Evolutionary conservation across 2,888 invertebrate genomes (phyloP), one percentile per base, ranked within the genome.

Genomic region (Microctonus brassicae): DNA sequence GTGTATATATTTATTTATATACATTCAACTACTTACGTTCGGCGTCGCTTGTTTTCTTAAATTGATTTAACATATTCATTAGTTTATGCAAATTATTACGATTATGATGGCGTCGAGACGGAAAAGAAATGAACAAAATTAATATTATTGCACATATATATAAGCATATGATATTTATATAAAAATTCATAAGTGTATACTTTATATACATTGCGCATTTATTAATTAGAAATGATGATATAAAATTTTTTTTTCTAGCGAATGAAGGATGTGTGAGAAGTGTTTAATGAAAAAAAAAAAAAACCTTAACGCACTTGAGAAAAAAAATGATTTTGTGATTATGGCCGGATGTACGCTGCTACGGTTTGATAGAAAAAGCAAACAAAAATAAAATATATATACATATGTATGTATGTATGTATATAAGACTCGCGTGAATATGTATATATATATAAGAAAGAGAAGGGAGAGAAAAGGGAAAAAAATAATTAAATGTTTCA

Each of bases 41-140:
- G 11, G 42, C 34, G 24, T 4, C 77, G 81, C 80, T 81, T 81
- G 82, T 83, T 86, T 85, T 82, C 77, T 79, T 75, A 84, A 84
- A 87, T 85, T 85, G 85, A 86, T 86, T 86, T 85, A 85, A 86
- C 85, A 83, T 85, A 85, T 86, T 87, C 86, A 86, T 86, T 86
- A 85, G 83, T 74, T 82, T 86, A 84, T 85, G 86, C 84, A 84
- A 86, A 86, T 86, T 74, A 73, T 61, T 29, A 61, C 52, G 64
- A 70, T 73, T 72, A 72, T 9, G 26, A 24, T 55, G 57, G 17
- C 22, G 33, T 34, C 60, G 34, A 60, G 33, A 22, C 24, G 22
- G 26, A 29, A 52, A 26, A 29, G 34, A 52, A 63, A 17, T 2
- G 1, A 47, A n/a, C n/a, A 29, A 17, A 52, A 47, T 17, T 26